Base-by-base conservation (phyloP, 2,797 vertebrate species). In the Lithobates sylvaticus region DNA sequence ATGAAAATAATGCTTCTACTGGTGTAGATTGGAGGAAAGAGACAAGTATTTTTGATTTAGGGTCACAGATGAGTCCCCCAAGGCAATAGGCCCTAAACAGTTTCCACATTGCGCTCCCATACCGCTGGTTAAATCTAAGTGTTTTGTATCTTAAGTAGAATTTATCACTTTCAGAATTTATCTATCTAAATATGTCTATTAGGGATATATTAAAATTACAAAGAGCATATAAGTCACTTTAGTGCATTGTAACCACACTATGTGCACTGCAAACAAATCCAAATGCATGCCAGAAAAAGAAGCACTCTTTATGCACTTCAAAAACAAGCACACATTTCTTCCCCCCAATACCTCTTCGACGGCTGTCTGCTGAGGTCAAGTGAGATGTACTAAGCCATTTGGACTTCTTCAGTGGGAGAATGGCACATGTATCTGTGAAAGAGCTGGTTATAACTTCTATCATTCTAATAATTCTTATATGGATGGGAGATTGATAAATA, bases 381-480 rank as follows among this genome's bases (percentile, higher is more conserved):
- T 91, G 94, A 91, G 94, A 93, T 89, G 95, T 95, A 94, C 95
- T 96, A 92, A 94, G 92, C 93, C 94, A 93, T 84, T 89, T 95
- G 92, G 91, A 92, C 90, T 94, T 95, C 93, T 91, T 94, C 92
- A 94, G 91, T 79, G 88, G 89, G 91, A 94, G 90, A 58, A 90
- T 89, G 83, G 92, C 93, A 91, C 91, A 93, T 90, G 93, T 86
- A 91, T 95, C 95, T 95, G 93, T 79, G 88, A 87, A 91, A 88
- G 88, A 91, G 90, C 86, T 91, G 84, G 84, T 78, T 76, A 86
- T 85, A 82, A 78, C 65, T 84, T 82, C 75, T 50, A 61, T 23
- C 13, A 61, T 61, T 23, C 54, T 23, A 61, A 4, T 23, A 23
- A 1, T 61, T 61, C 18, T 23, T 23, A 61, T 23, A 61, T 2